phyloP scores from a whole-genome alignment of 2,113 vertebrate genomes.

The Clarias magur region DNA sequence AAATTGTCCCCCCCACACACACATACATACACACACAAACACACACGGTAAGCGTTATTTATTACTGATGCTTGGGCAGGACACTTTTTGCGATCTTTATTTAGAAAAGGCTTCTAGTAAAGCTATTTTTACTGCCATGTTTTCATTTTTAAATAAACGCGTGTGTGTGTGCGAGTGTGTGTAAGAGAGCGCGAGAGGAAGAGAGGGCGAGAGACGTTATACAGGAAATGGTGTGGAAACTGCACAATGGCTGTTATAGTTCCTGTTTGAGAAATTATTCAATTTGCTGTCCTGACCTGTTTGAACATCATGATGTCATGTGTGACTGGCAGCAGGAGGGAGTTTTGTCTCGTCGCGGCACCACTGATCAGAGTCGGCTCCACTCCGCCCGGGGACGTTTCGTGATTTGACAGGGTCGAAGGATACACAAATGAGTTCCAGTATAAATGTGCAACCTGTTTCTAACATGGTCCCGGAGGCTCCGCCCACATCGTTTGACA shows the following conservation, averaged over 20 bases:
- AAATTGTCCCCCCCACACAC: background rate
- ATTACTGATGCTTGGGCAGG: background rate
- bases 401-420: background rate
- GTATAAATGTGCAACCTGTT: background rate
- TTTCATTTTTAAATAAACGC: background rate
- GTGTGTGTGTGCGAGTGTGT: constrained; percentile 4
- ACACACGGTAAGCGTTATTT: background rate
- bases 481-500: background rate
- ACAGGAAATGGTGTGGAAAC: constrained; percentile 57
- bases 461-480: background rate
- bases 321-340: background rate
- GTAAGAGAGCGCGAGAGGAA: constrained; percentile 11
- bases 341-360: background rate
- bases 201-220: constrained; percentile 36
- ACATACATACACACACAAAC: background rate
- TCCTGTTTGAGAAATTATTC: constrained; percentile 50
- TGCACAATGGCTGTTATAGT: constrained; percentile 42
- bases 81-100: background rate
- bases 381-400: background rate
- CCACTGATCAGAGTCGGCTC: background rate
- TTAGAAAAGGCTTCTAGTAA: background rate
- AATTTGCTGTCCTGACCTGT: background rate
- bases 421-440: background rate
- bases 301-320: background rate
- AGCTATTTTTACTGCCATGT: background rate